These are phyloP conservation scores for Synodontis membranacea DNA, from an alignment of 2,113 vertebrate genomes.

Conservation along the genomic window DNA sequence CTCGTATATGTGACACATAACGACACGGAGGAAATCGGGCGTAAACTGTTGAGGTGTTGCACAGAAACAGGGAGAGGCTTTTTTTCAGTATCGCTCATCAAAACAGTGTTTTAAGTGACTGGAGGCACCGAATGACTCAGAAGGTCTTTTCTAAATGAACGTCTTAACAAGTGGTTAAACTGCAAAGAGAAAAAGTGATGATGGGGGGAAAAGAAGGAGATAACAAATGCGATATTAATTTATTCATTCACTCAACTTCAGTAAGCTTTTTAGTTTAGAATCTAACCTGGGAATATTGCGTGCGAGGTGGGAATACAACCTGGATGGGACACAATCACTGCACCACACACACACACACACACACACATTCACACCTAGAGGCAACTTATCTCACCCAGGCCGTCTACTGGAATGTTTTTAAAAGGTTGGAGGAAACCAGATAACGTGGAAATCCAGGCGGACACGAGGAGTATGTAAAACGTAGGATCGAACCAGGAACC, in stretches of 20 bases:
- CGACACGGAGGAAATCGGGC: background rate
- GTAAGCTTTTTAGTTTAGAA: background rate
- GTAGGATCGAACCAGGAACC: background rate
- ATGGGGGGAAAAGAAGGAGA: background rate
- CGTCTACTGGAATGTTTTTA: background rate
- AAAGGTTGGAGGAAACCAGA: background rate
- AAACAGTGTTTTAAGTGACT: background rate
- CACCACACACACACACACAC: background rate
- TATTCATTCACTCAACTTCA: background rate
- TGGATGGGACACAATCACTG: background rate
- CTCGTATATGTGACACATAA: background rate
- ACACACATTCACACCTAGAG: background rate
- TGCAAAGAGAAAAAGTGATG: background rate
- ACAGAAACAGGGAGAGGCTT: background rate
- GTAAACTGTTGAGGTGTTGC: background rate
- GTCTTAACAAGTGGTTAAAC: background rate
- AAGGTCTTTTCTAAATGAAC: background rate
- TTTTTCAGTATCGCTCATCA: constrained; percentile 40
- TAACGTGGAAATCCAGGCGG: background rate
- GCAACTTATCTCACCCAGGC: background rate
- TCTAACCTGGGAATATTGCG: background rate
- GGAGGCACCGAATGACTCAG: constrained; percentile 23
- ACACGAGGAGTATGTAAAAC: background rate
- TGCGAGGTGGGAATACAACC: background rate
- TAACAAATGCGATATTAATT: background rate